These are phyloP conservation scores for Oncorhynchus nerka DNA, from an alignment of 2,113 vertebrate genomes.

Conservation along the genomic window DNA sequence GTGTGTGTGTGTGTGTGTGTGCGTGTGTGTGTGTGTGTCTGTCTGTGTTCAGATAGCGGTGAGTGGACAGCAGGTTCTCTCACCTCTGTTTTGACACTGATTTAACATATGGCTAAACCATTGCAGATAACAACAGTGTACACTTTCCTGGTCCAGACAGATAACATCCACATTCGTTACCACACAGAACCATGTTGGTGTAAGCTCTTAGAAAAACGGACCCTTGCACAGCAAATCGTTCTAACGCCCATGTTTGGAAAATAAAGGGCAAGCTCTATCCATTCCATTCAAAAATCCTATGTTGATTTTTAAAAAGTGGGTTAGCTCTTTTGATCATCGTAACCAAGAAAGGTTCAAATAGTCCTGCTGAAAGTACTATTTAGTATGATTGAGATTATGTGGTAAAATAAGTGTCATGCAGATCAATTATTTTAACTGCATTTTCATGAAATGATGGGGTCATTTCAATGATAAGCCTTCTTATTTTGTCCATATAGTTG, in stretches of 20 bases:
- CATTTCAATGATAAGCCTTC: not conserved
- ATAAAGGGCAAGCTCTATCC: constrained; percentile 19
- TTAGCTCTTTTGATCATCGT: not conserved
- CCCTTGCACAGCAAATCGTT: constrained; percentile 31
- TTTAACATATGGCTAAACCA: constrained; percentile 76
- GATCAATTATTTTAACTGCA: not conserved
- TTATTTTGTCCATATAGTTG: not conserved
- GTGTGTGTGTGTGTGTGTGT: constrained; percentile 25
- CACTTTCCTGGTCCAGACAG: constrained; percentile 62
- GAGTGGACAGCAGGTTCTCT: constrained; percentile 52
- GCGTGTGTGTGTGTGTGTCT: constrained; percentile 3
- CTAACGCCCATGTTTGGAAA: constrained; percentile 25
- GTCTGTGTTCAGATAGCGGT: constrained; percentile 50
- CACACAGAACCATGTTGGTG: constrained; percentile 48
- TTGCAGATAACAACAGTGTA: constrained; percentile 70
- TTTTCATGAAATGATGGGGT: not conserved
- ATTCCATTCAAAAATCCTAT: not conserved
- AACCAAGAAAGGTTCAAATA: not conserved
- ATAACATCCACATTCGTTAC: constrained; percentile 73
- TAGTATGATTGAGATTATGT: too few relatives aligned
- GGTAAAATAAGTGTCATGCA: not conserved
- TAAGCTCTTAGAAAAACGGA: constrained; percentile 50
- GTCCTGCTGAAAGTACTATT: not conserved
- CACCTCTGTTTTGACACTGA: constrained; percentile 59
- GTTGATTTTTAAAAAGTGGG: not conserved